Evolutionary conservation across 2,888 invertebrate species (phyloP).

Genomic region (Gnatocerus cornutus): DNA sequence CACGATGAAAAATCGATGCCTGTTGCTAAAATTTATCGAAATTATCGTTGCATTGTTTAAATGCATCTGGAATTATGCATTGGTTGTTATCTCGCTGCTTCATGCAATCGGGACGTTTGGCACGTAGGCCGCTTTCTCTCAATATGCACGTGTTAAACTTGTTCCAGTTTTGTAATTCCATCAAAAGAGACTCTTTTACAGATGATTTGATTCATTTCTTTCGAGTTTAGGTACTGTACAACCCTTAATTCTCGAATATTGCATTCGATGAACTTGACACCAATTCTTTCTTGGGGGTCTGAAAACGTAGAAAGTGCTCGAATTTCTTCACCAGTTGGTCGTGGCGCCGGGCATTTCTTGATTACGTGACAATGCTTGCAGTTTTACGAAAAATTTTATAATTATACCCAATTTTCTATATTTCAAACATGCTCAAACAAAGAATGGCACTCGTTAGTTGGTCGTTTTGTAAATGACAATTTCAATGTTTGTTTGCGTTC

Average conservation of each 20-base stretch:
- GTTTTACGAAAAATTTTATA: background rate
- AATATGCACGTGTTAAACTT: conserved; percentile 53
- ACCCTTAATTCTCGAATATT: conserved; percentile 16
- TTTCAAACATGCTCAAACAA: no score
- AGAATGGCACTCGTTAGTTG: background rate
- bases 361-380: conserved; percentile 20
- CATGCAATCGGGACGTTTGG: conserved; percentile 49
- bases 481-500: no score
- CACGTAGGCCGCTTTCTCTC: conserved; percentile 58
- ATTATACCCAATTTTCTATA: no score
- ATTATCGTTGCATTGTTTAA: conserved; percentile 16
- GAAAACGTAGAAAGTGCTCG: conserved; percentile 37
- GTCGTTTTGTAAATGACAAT: background rate
- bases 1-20: background rate
- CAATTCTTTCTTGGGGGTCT: conserved; percentile 10
- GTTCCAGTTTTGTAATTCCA: conserved; percentile 35
- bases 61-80: background rate
- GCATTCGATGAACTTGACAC: conserved; percentile 37
- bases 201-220: no score
- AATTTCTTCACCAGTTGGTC: conserved; percentile 31
- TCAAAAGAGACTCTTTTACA: background rate
- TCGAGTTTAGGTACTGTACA: no score
- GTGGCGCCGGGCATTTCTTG: conserved; percentile 24
- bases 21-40: background rate
- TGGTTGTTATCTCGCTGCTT: conserved; percentile 19